Base-by-base conservation (phyloP, 2,888 invertebrate species). In the Tethea ocularis region DNA sequence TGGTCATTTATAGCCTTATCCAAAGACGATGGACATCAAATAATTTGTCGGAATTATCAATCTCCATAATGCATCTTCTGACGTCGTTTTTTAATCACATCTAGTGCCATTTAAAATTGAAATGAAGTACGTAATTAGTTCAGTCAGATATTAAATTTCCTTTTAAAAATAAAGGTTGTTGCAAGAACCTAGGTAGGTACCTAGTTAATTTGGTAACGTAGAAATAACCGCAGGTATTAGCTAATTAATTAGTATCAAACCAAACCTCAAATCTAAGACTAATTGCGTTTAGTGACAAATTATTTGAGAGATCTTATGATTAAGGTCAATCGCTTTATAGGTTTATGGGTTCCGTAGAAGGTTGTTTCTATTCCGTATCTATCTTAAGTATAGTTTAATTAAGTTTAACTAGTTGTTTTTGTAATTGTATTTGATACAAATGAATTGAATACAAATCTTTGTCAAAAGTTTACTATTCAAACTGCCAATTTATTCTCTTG, bases 261-360 rank as follows among this genome's bases (percentile, higher is more conserved):
- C 26, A n/a, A n/a, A n/a, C n/a, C n/a, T n/a, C n/a, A n/a, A n/a
- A n/a, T n/a, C 41, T 38, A 3, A 38, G 15, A 38, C 11, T 38
- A 38, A 41, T 46, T 20, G 20, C 46, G 8, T 46, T 20, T n/a
- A n/a, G 20, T 20, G 46, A 46, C 46, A 46, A 46, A 20, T 46
- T 46, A 46, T 17, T 41, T 3, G 33, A 33, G 41, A 41, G 41
- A 41, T 41, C 17, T 46, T 46, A 46, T 38, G 15, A 38, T 46
- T 46, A 46, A 46, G 46, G 46, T 46, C 46, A 46, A 33, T 33
- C 33, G 33, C 46, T 20, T 17, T 46, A 46, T 46, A 46, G 41
- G 17, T 46, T 46, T 46, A 17, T 46, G 2, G 38, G 15, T 6
- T 17, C 17, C n/a, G 20, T 10, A 20, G 41, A 46, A 46, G 46